Evolutionary conservation across 2,888 invertebrate species (phyloP).

Genomic region (Apotomis betuletana): DNA sequence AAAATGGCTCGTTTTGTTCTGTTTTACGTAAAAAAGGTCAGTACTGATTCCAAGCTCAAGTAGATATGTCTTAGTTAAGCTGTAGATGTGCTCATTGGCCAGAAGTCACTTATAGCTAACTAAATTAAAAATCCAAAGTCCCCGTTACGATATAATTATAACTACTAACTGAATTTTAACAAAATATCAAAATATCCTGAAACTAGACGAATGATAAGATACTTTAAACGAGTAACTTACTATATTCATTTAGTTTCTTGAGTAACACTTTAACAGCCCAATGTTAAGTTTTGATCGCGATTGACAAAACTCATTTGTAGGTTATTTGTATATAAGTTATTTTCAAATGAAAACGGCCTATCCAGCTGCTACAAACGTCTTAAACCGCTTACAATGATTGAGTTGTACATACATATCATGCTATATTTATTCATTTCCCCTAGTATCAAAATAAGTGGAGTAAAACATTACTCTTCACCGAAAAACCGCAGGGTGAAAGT

Average conservation of each 20-base stretch:
- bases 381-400: conserved; percentile 58
- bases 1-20: neutral
- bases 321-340: neutral
- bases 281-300: too few relatives aligned
- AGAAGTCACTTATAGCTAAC: too few relatives aligned
- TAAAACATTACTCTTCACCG: conserved; percentile 45
- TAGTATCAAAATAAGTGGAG: conserved; percentile 55
- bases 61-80: neutral
- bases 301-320: too few relatives aligned
- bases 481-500: conserved; percentile 43
- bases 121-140: too few relatives aligned
- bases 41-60: neutral
- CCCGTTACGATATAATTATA: too few relatives aligned
- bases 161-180: too few relatives aligned
- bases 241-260: too few relatives aligned
- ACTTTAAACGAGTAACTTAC: too few relatives aligned
- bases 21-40: neutral
- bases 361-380: conserved; percentile 44
- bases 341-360: neutral
- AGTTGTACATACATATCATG: conserved; percentile 46
- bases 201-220: too few relatives aligned
- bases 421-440: conserved; percentile 62
- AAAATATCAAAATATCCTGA: too few relatives aligned
- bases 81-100: too few relatives aligned
- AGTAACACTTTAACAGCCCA: too few relatives aligned